Conservation (phyloP, 2,888 invertebrate genomes). For the Melinaea menophilus region DNA sequence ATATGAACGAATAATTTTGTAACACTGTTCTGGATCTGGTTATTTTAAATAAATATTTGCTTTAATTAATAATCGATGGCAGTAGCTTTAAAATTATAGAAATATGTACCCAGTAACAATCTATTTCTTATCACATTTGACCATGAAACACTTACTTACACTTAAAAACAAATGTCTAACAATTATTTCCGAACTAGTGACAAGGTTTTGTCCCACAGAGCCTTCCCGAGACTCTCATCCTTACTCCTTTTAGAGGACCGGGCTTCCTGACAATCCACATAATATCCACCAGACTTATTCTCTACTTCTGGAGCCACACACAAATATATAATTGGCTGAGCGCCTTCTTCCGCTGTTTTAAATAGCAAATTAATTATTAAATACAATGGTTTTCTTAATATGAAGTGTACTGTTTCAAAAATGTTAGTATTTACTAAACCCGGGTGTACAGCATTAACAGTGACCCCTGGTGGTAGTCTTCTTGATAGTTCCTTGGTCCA, state of each 20-base stretch:
- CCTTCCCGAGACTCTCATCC: slow-evolving; percentile 82
- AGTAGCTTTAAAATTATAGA: too few species aligned
- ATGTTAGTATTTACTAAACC: slow-evolving; percentile 89
- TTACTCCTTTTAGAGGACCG: slow-evolving; percentile 72
- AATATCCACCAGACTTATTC: slow-evolving; percentile 85
- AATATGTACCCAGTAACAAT: too few species aligned
- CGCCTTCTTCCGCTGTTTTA: slow-evolving; percentile 85
- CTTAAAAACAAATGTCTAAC: too few species aligned
- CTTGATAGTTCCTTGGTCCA: slow-evolving; percentile 64
- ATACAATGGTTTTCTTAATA: slow-evolving; percentile 65
- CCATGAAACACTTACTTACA: too few species aligned
- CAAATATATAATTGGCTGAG: slow-evolving; percentile 85
- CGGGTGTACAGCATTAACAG: slow-evolving; percentile 89
- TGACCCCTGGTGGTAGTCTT: slow-evolving; percentile 75
- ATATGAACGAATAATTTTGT: too few species aligned
- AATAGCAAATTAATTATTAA: slow-evolving; percentile 79
- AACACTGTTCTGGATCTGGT: too few species aligned
- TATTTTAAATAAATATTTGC: too few species aligned
- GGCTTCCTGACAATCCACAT: slow-evolving; percentile 83
- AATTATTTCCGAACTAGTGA: slow-evolving; percentile 20
- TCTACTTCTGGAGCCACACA: slow-evolving; percentile 85
- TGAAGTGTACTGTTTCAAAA: slow-evolving; percentile 78
- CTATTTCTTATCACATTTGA: too few species aligned
- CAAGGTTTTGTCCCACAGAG: slow-evolving; percentile 83
- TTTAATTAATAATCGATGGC: too few species aligned